Evolutionary conservation across 1,140 invertebrate genomes (phyloP), one percentile per base, ranked within the genome.

Genomic region (Dinoponera quadriceps): DNA sequence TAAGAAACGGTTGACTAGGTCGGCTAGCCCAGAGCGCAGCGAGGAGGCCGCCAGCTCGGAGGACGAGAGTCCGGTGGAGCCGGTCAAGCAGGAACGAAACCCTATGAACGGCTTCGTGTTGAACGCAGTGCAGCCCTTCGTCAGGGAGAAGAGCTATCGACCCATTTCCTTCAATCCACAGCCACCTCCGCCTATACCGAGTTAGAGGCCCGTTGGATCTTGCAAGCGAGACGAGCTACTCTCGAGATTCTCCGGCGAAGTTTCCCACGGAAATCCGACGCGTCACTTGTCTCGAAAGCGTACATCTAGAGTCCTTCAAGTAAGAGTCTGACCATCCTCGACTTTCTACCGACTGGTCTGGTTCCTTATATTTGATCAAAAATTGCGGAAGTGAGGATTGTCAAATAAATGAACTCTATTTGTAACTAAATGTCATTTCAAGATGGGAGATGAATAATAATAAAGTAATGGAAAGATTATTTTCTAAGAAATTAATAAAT

Each of bases 131-230:
- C 92, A 93, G 83, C 93, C 93, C 11, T 94, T 93, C 68, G 91
- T 91, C 51, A 87, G 90, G 51, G 92, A 90, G 59, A 94, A 94
- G 86, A 90, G 90, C n/a, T 94, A 94, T 80, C 92, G 92, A 69
- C 93, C 93, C 9, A 94, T 94, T 85, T 82, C 88, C 11, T 94
- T 94, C 77, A 93, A 93, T 77, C 93, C 93, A 66, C 91, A 89
- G 62, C 84, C 91, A 62, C 71, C 91, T 62, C 86, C 91, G 27
- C 84, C 88, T 22, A 87, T 92, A 85, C 90, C 90, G 16, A 92
- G 85, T 77, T 92, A 75, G 82, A 83, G 78, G 60, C 14, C 72
- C n/a, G 20, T 59, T 18, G 33, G 51, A 80, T 29, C n/a, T 27
- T 57, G n/a, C 4, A 78, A 66, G n/a, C 4, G 66, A 66, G 29